These are phyloP conservation scores for Allobates femoralis DNA, from an alignment of 2,797 vertebrate species.

Conservation along the genomic window DNA sequence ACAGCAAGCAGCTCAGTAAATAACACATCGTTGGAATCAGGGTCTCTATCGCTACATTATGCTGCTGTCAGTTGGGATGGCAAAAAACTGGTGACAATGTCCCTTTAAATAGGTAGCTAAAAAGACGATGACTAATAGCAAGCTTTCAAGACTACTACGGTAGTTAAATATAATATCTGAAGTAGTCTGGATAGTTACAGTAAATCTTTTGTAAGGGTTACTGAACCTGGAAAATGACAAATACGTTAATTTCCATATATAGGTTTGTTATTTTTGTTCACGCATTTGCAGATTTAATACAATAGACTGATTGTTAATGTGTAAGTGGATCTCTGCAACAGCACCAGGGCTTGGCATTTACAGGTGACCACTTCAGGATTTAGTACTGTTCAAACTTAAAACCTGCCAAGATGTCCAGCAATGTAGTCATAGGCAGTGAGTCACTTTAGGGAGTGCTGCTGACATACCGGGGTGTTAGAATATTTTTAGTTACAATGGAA, in stretches of 20 bases:
- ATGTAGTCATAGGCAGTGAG: slow-evolving; percentile 47
- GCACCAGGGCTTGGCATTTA: slow-evolving; percentile 20
- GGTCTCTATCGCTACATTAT: too few relatives aligned
- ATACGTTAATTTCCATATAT: slow-evolving; percentile 26
- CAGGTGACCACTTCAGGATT: slow-evolving; percentile 46
- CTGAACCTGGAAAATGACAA: slow-evolving; percentile 22
- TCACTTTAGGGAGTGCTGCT: slow-evolving; percentile 54
- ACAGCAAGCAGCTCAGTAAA: too few relatives aligned
- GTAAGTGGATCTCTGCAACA: slow-evolving; percentile 32
- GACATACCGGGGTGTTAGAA: slow-evolving; percentile 10
- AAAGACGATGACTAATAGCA: too few relatives aligned
- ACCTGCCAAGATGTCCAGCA: slow-evolving; percentile 45
- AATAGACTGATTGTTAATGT: slow-evolving; percentile 55
- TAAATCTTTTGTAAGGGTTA: slow-evolving; percentile 30
- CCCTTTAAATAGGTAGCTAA: too few relatives aligned
- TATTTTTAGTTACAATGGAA: slow-evolving; percentile 23
- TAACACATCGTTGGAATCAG: too few relatives aligned
- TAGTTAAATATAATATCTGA: too few relatives aligned
- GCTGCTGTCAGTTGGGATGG: too few relatives aligned
- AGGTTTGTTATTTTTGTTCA: background rate
- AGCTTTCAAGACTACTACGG: too few relatives aligned
- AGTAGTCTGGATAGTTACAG: background rate
- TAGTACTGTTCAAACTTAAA: slow-evolving; percentile 40
- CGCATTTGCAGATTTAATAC: slow-evolving; percentile 19
- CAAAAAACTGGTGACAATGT: too few relatives aligned